These are phyloP conservation scores for Crotophaga sulcirostris DNA, from an alignment of 2,113 vertebrate genomes.

Conservation along the genomic window DNA sequence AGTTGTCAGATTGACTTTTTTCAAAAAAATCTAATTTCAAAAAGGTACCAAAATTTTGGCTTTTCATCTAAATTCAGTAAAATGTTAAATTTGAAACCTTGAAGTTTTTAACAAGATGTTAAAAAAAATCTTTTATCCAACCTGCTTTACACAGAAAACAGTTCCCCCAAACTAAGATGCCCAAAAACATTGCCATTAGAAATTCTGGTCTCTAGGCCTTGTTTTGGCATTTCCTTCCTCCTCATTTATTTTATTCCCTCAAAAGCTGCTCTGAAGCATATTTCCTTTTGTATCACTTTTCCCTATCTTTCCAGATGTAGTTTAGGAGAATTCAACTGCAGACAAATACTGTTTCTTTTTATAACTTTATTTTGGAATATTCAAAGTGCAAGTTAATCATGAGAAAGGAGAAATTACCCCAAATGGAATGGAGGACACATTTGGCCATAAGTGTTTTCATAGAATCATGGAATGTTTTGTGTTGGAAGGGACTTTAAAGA, in stretches of 20 bases:
- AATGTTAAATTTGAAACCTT: not conserved
- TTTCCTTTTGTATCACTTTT: too few species aligned
- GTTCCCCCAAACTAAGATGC: not conserved
- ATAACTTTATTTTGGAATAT: too few species aligned
- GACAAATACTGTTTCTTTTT: too few species aligned
- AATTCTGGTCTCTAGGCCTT: not conserved
- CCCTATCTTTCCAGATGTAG: too few species aligned
- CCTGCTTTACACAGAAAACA: not conserved
- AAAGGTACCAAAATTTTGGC: not conserved
- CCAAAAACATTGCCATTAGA: not conserved
- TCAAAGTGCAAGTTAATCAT: too few species aligned
- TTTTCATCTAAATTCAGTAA: not conserved
- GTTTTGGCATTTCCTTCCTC: not conserved
- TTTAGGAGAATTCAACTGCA: too few species aligned
- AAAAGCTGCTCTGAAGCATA: too few species aligned
- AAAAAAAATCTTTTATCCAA: not conserved
- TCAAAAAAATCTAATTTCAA: not conserved
- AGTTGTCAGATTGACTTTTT: not conserved
- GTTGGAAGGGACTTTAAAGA: too few species aligned
- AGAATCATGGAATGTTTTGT: too few species aligned
- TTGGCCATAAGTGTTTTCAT: not conserved
- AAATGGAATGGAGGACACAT: too few species aligned
- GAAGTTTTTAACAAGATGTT: not conserved
- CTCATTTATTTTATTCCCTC: not conserved
- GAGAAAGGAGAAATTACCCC: too few species aligned